phyloP scores from a whole-genome alignment of 2,797 vertebrate species.

The Gobio occitaniae region DNA sequence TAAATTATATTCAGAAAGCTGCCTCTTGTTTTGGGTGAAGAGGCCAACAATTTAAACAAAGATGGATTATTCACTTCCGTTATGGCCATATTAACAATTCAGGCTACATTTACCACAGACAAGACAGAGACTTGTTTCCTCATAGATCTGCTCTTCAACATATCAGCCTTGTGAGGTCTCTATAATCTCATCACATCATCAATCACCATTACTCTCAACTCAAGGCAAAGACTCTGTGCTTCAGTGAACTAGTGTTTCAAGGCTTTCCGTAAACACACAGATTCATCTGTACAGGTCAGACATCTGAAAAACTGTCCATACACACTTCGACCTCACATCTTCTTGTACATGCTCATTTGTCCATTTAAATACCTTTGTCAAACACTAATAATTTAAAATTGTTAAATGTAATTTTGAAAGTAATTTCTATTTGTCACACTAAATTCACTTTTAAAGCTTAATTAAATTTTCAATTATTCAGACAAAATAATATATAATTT shows the following conservation, averaged over 20 bases:
- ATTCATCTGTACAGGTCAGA: background rate
- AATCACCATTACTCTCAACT: constrained; percentile 39
- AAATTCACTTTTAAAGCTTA: background rate
- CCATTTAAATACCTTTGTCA: background rate
- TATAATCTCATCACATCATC: constrained; percentile 42
- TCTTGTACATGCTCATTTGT: background rate
- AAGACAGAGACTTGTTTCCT: constrained; percentile 17
- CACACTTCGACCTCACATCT: background rate
- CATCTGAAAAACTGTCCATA: constrained; percentile 1
- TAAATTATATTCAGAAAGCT: background rate
- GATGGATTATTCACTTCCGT: background rate
- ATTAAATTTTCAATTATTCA: background rate
- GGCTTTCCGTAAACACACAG: constrained; percentile 35
- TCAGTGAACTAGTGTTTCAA: constrained; percentile 23
- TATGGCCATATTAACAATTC: background rate
- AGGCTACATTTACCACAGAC: constrained; percentile 12
- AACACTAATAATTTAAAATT: background rate
- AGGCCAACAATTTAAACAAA: constrained; percentile 11
- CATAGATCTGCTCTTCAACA: constrained; percentile 18
- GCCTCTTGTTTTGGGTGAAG: background rate
- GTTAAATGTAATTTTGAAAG: background rate
- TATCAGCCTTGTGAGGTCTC: constrained; percentile 36
- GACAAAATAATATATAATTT: background rate
- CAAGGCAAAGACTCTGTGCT: constrained; percentile 20
- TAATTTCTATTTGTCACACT: background rate